Percentiles rank a stretch among this genome's conserved stretches.
These are phyloP conservation scores for Pristionchus exspectatus DNA, from an alignment of 2,888 invertebrate genomes.

Conservation along the genomic window DNA sequence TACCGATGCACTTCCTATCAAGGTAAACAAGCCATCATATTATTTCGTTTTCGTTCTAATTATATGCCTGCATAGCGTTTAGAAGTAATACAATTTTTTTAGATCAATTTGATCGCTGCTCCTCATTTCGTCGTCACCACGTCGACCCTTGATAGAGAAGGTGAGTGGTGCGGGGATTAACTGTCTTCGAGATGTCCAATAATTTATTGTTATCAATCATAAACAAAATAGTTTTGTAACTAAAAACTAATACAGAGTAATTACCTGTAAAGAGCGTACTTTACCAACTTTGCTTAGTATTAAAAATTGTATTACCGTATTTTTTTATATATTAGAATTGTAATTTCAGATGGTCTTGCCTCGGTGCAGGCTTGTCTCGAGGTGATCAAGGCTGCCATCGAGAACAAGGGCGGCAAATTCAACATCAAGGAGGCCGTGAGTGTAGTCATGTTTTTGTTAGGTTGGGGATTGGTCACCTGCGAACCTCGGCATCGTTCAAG, in stretches of 20 bases:
- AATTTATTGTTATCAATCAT: too few relatives aligned
- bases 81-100: slow-evolving; percentile 30
- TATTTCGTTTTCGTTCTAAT: slow-evolving; percentile 8
- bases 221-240: too few relatives aligned
- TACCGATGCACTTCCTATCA: slow-evolving; percentile 94
- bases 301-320: too few relatives aligned
- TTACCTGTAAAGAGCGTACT: too few relatives aligned
- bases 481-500: too few relatives aligned
- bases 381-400: slow-evolving; percentile 89
- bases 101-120: slow-evolving; percentile 97
- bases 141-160: slow-evolving; percentile 91
- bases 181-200: neutral
- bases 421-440: slow-evolving; percentile 94
- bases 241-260: too few relatives aligned
- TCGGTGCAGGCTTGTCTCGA: slow-evolving; percentile 92
- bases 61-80: neutral
- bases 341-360: slow-evolving; percentile 82
- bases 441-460: neutral
- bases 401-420: slow-evolving; percentile 90
- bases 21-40: slow-evolving; percentile 80
- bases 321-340: neutral
- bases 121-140: slow-evolving; percentile 99
- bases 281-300: too few relatives aligned
- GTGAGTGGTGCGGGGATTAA: neutral
- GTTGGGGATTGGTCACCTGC: too few relatives aligned